These are phyloP conservation scores for Incurvaria masculella DNA, from an alignment of 2,888 invertebrate genomes.

Conservation along the genomic window DNA sequence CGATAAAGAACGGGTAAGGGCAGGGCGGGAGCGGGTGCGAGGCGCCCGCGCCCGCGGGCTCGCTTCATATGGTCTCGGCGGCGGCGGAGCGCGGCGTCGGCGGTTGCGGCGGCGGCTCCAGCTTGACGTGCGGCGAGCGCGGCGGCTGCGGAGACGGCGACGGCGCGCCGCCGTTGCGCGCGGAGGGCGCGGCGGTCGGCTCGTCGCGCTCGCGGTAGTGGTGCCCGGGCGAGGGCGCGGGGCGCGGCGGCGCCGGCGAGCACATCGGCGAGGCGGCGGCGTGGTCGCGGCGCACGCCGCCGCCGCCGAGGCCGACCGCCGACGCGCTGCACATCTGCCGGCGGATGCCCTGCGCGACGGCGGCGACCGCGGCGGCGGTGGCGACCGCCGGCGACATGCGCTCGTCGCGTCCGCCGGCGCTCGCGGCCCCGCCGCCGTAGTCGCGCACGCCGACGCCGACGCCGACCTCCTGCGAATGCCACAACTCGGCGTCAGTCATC, in stretches of 20 bases:
- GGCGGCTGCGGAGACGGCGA: conserved; percentile 25
- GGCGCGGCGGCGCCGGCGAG: conserved; percentile 62
- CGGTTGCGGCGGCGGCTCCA: not conserved
- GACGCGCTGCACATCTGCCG: conserved; percentile 87
- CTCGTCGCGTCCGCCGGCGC: conserved; percentile 55
- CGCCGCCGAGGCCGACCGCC: conserved; percentile 59
- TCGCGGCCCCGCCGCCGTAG: conserved; percentile 55
- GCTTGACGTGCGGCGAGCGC: conserved; percentile 12
- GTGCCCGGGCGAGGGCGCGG: conserved; percentile 62
- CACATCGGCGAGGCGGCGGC: conserved; percentile 57
- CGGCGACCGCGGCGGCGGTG: conserved; percentile 80
- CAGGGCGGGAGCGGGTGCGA: conserved; percentile 35
- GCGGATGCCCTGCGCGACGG: conserved; percentile 79
- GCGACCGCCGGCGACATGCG: conserved; percentile 62
- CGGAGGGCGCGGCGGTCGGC: conserved; percentile 60
- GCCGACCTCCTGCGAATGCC: conserved; percentile 61
- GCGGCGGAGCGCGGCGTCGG: not conserved
- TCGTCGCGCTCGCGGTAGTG: conserved; percentile 4
- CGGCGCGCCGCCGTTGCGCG: conserved; percentile 56
- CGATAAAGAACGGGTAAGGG: conserved; percentile 46
- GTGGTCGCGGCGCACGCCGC: conserved; percentile 34
- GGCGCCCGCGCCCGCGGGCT: conserved; percentile 1
- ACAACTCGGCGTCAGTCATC: conserved; percentile 13
- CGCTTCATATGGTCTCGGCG: conserved; percentile 4
- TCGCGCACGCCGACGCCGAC: conserved; percentile 53